Base-by-base conservation (phyloP, 2,888 invertebrate species). In the Eretmocerus hayati region DNA sequence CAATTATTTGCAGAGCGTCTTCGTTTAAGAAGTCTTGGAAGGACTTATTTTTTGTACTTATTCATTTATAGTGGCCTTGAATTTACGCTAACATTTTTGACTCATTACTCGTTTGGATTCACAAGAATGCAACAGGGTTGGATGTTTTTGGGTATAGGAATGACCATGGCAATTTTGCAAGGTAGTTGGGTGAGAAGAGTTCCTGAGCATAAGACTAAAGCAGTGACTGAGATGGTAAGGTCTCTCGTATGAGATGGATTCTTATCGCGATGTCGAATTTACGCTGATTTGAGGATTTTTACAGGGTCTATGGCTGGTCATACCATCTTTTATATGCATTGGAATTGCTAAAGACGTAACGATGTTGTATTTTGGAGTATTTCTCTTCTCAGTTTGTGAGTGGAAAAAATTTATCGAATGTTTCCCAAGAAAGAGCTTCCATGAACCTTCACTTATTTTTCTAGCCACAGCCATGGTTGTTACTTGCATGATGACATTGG, bases 21-120 rank as follows among this genome's bases (percentile, higher is more conserved):
- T 58, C 78, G 81, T 55, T 70, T 91, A 43, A 79, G 79, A 49
- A 78, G 75, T 47, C 72, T 91, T 57, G 90, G 91, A 44, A 65
- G 81, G 41, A 81, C 87, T 37, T 90, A 90, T 71, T 97, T 97
- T 71, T 72, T 92, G 9, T 97, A 94, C 74, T 76, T 96, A 55
- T 92, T 96, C 67, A 77, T 94, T 52, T 96, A 94, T 72, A 95
- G 96, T 45, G 97, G 96, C 3, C 76, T 99, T 48, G 97, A 99
- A 74, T 99, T 96, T 69, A 97, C 97, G 0, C 76, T 99, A 30
- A 94, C 96, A 45, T 99, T 99, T 75, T 77, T 97, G 40, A 94
- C 94, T 46, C 95, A 95, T 75, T 85, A 91, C 62, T 81, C 87
- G 32, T 95, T 96, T 70, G 79, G 84, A 43, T 96, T 90, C 69